Conservation (phyloP, 2,888 invertebrate species). For the Sinentomon sp. region DNA sequence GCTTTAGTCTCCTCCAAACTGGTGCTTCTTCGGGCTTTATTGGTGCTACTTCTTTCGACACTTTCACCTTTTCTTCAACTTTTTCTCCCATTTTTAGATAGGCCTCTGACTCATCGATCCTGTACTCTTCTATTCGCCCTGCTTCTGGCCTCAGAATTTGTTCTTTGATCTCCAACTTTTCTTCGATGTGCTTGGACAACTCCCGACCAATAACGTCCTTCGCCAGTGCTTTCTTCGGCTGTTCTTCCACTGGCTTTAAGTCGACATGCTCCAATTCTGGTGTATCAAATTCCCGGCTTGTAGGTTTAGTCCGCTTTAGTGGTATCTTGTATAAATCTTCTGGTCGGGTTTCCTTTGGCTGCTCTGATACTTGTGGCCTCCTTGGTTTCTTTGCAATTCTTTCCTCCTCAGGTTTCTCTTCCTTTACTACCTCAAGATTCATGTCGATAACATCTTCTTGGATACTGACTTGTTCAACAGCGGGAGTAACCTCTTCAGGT, state of each 20-base stretch:
- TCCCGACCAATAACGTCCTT: too few relatives aligned
- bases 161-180: too few relatives aligned
- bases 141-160: too few relatives aligned
- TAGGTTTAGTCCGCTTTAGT: not conserved
- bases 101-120: not conserved
- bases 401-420: slow-evolving; percentile 19
- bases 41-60: slow-evolving; percentile 1
- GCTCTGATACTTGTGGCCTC: slow-evolving; percentile 9
- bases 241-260: too few relatives aligned
- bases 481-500: too few relatives aligned
- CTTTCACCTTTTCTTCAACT: not conserved
- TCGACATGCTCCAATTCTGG: too few relatives aligned
- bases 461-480: too few relatives aligned
- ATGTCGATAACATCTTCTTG: too few relatives aligned
- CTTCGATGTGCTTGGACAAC: too few relatives aligned
- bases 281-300: too few relatives aligned
- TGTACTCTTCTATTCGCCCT: slow-evolving; percentile 1
- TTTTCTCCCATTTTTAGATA: not conserved
- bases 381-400: slow-evolving; percentile 25
- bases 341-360: slow-evolving; percentile 15
- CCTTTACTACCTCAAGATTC: too few relatives aligned
- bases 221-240: too few relatives aligned
- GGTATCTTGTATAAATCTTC: not conserved
- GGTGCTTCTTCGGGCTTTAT: not conserved
- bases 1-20: not conserved